Conservation (phyloP, 2,797 vertebrate genomes). For the Hippoglossus hippoglossus region DNA sequence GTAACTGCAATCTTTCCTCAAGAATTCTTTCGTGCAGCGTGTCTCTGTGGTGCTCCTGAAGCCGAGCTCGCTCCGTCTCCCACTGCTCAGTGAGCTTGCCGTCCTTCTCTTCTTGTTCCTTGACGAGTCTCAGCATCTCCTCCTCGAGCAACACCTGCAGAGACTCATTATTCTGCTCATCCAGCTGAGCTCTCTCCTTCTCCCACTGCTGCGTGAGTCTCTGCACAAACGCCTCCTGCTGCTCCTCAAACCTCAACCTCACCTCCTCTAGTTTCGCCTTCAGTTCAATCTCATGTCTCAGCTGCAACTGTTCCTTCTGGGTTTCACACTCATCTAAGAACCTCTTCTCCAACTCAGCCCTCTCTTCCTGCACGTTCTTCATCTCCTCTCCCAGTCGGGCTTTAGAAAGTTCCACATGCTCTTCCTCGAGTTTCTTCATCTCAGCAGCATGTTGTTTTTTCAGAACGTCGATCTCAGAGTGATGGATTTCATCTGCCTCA, state of each 20-base stretch:
- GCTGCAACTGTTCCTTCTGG: constrained; percentile 63
- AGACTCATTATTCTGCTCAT: constrained; percentile 72
- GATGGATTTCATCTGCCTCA: constrained; percentile 27
- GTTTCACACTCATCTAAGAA: constrained; percentile 62
- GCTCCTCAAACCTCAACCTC: constrained; percentile 52
- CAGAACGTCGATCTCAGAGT: constrained; percentile 64
- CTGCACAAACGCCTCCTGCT: constrained; percentile 60
- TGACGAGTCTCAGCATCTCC: constrained; percentile 74
- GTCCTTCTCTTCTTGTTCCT: constrained; percentile 80
- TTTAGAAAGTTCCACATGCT: constrained; percentile 54
- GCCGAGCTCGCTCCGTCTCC: constrained; percentile 51
- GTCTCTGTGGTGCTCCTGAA: constrained; percentile 59
- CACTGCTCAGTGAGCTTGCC: constrained; percentile 59
- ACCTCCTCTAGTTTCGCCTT: constrained; percentile 70
- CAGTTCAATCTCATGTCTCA: constrained; percentile 62
- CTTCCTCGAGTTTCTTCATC: constrained; percentile 59
- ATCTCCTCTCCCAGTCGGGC: constrained; percentile 66
- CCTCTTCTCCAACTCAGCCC: constrained; percentile 55
- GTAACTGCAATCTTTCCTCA: constrained; percentile 51
- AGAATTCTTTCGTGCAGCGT: constrained; percentile 36
- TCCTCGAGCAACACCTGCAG: constrained; percentile 78
- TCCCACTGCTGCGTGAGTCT: constrained; percentile 74
- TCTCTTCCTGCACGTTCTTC: constrained; percentile 54
- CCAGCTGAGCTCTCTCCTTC: constrained; percentile 71
- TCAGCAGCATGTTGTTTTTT: constrained; percentile 55